Evolutionary conservation across 2,797 vertebrate genomes (phyloP).

Genomic region (Dipus sagitta): DNA sequence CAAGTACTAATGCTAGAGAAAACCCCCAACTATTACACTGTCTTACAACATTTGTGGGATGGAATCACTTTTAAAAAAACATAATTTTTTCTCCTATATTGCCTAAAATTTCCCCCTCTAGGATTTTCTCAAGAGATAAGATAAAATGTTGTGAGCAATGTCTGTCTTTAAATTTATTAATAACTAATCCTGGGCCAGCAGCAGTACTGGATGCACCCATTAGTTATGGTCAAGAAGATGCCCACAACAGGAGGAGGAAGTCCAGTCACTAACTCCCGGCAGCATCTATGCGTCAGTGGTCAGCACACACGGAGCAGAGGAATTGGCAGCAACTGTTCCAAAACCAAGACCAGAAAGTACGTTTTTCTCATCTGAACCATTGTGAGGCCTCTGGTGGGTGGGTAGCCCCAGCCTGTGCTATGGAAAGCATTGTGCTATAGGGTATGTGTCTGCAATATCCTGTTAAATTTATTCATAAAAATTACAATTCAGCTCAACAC

Average conservation of each 20-base stretch:
- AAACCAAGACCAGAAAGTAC: constrained; percentile 56
- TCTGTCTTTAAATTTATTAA: constrained; percentile 68
- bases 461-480: constrained; percentile 46
- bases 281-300: constrained; percentile 41
- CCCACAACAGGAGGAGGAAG: background rate
- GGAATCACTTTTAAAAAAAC: background rate
- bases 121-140: constrained; percentile 41
- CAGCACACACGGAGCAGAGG: constrained; percentile 31
- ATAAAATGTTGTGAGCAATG: constrained; percentile 8
- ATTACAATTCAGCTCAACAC: constrained; percentile 26
- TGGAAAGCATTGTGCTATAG: background rate
- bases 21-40: background rate
- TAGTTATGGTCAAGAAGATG: constrained; percentile 63
- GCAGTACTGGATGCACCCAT: constrained; percentile 45
- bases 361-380: constrained; percentile 11
- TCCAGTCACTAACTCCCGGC: constrained; percentile 64
- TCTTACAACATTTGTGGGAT: constrained; percentile 12
- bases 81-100: constrained; percentile 27
- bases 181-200: constrained; percentile 43
- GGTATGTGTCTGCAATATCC: background rate
- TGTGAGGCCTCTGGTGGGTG: background rate
- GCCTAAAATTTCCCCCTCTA: constrained; percentile 38
- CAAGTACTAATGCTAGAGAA: background rate
- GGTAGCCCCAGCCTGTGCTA: background rate
- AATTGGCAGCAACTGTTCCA: constrained; percentile 21